These are phyloP conservation scores for Protobothrops flavoviridis DNA, from an alignment of 2,113 vertebrate species.

Conservation along the genomic window DNA sequence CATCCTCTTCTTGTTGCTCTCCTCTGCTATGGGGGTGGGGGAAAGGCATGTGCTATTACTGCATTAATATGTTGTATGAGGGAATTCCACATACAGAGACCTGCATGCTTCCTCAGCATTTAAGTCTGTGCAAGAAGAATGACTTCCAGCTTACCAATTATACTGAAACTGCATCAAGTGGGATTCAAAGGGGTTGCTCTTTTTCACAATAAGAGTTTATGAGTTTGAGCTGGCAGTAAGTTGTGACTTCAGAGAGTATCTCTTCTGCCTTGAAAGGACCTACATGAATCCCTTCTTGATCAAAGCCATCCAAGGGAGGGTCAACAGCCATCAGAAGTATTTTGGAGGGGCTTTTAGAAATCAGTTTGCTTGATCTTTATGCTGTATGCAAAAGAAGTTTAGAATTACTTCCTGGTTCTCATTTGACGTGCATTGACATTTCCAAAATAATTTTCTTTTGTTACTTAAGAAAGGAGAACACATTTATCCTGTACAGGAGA, in stretches of 20 bases:
- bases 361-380: accelerated
- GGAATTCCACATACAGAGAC: neutral
- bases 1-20: neutral
- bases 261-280: neutral
- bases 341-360: neutral
- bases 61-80: neutral
- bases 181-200: neutral
- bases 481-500: constrained; percentile 36
- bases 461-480: constrained; percentile 35
- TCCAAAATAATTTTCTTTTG: constrained; percentile 42
- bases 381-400: neutral
- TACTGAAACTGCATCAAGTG: neutral
- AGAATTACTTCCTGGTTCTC: neutral
- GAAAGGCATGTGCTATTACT: neutral
- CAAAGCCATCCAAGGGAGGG: neutral
- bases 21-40: neutral
- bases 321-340: accelerated
- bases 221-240: neutral
- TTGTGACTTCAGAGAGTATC: neutral
- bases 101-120: neutral
- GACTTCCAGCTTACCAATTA: neutral
- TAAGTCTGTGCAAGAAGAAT: neutral
- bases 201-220: neutral
- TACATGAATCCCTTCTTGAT: neutral
- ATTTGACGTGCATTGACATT: constrained; percentile 48